Conservation (phyloP, 2,113 vertebrate species). For the Callionymus lyra region DNA sequence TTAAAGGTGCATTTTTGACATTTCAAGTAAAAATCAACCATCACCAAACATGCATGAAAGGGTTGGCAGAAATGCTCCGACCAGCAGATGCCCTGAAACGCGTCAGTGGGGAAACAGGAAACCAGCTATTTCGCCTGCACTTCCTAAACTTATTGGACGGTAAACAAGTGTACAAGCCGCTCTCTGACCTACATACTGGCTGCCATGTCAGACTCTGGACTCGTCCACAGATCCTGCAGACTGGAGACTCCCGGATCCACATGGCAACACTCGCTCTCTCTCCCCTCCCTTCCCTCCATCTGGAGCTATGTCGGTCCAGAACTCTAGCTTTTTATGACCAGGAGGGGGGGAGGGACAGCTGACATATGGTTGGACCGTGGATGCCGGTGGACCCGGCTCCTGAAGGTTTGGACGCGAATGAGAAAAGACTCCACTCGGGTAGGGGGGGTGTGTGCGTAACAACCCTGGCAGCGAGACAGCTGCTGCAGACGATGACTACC, state of each 20-base stretch:
- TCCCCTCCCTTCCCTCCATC: conserved; percentile 35
- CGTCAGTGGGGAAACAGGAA: no score
- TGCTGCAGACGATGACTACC: conserved; percentile 38
- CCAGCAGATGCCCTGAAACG: no score
- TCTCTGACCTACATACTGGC: conserved; percentile 43
- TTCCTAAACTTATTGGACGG: no score
- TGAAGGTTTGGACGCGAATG: not conserved
- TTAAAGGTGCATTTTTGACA: no score
- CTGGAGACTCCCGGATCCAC: conserved; percentile 49
- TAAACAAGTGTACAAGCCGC: no score
- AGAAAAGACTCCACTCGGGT: conserved; percentile 21
- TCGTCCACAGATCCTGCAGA: conserved; percentile 44
- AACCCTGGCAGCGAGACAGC: conserved; percentile 29
- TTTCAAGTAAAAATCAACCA: no score
- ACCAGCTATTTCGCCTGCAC: no score
- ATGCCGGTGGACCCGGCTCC: not conserved
- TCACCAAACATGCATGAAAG: no score
- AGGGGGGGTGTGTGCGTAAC: conserved; percentile 21
- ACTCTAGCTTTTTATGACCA: conserved; percentile 18
- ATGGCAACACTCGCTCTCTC: conserved; percentile 55
- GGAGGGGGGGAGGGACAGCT: conserved; percentile 39
- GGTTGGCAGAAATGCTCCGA: no score
- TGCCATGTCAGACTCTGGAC: conserved; percentile 49
- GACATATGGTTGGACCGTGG: not conserved
- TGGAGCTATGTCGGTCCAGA: conserved; percentile 49